Percentiles rank a stretch among this genome's conserved stretches.
Conservation (phyloP, 2,113 vertebrate species). For the Cololabis saira region DNA sequence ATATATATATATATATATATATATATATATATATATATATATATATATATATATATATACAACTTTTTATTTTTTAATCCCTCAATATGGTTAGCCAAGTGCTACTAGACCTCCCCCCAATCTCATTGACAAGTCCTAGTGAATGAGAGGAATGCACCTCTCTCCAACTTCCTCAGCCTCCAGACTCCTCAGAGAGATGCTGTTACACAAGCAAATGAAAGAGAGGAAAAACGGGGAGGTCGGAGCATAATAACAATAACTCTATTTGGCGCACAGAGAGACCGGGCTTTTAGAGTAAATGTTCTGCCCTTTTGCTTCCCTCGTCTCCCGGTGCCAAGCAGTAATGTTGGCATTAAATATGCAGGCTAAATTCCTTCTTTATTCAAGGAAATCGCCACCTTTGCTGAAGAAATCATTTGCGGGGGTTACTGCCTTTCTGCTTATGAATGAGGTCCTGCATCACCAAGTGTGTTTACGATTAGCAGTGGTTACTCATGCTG, state of each 20-base stretch:
- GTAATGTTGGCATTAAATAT: conserved; percentile 68
- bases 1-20: too few relatives aligned
- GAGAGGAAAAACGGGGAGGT: conserved; percentile 25
- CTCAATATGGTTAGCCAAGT: background rate
- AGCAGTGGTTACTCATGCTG: conserved; percentile 77
- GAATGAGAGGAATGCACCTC: conserved; percentile 67
- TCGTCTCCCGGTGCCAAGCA: conserved; percentile 23
- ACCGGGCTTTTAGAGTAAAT: conserved; percentile 57
- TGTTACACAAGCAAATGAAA: conserved; percentile 61
- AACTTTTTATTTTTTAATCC: too few relatives aligned
- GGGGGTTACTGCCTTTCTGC: conserved; percentile 59
- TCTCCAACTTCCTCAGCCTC: conserved; percentile 42
- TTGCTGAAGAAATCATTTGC: conserved; percentile 66
- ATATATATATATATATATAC: too few relatives aligned
- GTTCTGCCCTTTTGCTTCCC: conserved; percentile 48
- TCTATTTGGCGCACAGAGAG: conserved; percentile 50
- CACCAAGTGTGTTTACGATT: conserved; percentile 77
- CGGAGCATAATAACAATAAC: conserved; percentile 59
- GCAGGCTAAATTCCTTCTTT: conserved; percentile 44
- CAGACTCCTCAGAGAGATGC: conserved; percentile 50
- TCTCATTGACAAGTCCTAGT: conserved; percentile 47
- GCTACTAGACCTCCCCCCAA: conserved; percentile 22
- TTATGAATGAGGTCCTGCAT: conserved; percentile 70
- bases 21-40: too few relatives aligned
- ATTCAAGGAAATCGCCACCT: conserved; percentile 72